These are phyloP conservation scores for Solea senegalensis DNA, from an alignment of 2,113 vertebrate genomes.

Conservation along the genomic window DNA sequence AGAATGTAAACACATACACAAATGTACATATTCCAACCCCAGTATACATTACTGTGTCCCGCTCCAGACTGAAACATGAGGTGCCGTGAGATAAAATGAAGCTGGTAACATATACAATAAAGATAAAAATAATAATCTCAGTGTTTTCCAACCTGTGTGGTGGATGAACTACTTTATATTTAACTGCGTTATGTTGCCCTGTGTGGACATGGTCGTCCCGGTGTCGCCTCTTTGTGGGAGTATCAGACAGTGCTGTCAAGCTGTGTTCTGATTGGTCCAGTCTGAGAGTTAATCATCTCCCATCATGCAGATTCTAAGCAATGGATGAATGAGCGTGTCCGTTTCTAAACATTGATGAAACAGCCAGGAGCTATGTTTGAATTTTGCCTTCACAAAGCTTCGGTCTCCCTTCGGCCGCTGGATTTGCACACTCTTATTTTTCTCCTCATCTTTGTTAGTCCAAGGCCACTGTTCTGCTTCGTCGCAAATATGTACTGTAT, in stretches of 20 bases:
- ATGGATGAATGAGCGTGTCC: too few relatives aligned
- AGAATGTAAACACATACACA: conserved; percentile 10
- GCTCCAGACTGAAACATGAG: background rate
- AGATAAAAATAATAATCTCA: background rate
- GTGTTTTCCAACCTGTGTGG: background rate
- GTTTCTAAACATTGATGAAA: too few relatives aligned
- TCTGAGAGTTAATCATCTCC: background rate
- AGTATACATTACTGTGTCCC: background rate
- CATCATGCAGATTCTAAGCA: too few relatives aligned
- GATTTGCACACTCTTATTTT: background rate
- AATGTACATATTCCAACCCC: background rate
- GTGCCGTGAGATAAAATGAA: too few relatives aligned
- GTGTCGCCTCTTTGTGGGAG: background rate
- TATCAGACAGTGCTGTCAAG: background rate
- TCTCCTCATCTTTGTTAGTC: background rate
- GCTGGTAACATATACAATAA: too few relatives aligned
- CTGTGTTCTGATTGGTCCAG: background rate
- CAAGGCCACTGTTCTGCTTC: background rate
- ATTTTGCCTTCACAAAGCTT: background rate
- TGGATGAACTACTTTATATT: background rate
- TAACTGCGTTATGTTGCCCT: background rate
- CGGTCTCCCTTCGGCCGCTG: too few relatives aligned
- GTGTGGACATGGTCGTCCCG: background rate
- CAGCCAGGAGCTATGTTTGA: too few relatives aligned
- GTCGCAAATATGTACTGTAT: too few relatives aligned